Conservation (phyloP, 2,888 invertebrate genomes). For the Galerucella calmariensis region DNA sequence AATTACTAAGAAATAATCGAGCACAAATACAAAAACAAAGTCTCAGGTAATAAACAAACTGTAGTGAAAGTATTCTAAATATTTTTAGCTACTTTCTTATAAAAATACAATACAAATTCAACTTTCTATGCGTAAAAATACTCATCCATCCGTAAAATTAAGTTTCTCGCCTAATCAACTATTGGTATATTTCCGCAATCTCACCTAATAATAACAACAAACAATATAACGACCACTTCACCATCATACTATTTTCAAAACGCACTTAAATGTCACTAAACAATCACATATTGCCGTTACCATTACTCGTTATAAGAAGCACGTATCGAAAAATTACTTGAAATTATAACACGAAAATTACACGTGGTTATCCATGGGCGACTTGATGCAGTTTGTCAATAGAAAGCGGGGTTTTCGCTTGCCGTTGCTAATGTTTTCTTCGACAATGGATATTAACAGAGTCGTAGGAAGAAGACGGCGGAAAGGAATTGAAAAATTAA, state of each 20-base stretch:
- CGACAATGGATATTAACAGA: constrained; percentile 41
- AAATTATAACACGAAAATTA: constrained; percentile 3
- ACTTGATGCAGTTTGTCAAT: constrained; percentile 30
- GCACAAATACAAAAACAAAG: no score
- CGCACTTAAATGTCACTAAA: constrained; percentile 5
- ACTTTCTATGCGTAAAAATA: not conserved
- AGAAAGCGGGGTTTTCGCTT: constrained; percentile 50
- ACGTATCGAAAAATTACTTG: not conserved
- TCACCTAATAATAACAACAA: constrained; percentile 23
- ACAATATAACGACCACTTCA: constrained; percentile 11
- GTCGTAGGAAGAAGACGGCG: not conserved
- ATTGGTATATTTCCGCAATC: not conserved
- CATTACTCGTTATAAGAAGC: constrained; percentile 10
- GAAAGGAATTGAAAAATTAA: not conserved
- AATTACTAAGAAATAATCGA: no score
- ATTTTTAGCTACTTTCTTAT: not conserved
- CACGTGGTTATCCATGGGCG: constrained; percentile 25
- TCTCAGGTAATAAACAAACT: no score
- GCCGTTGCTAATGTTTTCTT: constrained; percentile 42
- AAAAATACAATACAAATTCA: not conserved
- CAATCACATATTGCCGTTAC: constrained; percentile 14
- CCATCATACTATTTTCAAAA: constrained; percentile 8
- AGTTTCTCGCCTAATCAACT: not conserved
- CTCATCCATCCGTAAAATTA: not conserved
- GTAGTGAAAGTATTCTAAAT: no score